Evolutionary conservation across 2,113 vertebrate genomes (phyloP).

Genomic region (Cryptotis parvus): DNA sequence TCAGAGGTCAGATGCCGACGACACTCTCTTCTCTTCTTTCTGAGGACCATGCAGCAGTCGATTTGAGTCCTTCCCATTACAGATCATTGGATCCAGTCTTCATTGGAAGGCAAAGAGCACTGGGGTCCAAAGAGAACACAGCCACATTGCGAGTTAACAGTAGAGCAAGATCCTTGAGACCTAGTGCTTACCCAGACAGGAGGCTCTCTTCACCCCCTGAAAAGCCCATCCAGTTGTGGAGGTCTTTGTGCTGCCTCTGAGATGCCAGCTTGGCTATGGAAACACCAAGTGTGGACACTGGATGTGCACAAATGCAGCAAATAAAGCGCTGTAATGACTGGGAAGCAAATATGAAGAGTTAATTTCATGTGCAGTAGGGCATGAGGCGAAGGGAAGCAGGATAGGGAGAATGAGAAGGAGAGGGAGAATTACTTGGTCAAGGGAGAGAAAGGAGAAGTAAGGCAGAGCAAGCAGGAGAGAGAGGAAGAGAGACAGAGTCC

Average conservation of each 20-base stretch:
- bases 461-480: too few species aligned
- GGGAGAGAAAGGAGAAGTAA: background rate
- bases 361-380: background rate
- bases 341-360: slow-evolving; percentile 33
- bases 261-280: slow-evolving; percentile 41
- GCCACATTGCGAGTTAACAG: background rate
- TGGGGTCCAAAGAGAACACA: background rate
- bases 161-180: background rate
- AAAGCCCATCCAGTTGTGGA: background rate
- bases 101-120: background rate
- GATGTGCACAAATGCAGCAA: slow-evolving; percentile 22
- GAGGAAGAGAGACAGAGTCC: background rate
- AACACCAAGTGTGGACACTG: slow-evolving; percentile 62
- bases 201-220: background rate
- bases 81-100: background rate
- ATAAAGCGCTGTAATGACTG: slow-evolving; percentile 69
- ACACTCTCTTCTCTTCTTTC: background rate
- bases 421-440: too few species aligned
- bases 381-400: background rate
- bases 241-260: slow-evolving; percentile 41
- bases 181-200: background rate
- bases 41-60: background rate
- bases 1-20: background rate
- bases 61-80: background rate
- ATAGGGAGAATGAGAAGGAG: background rate